Base-by-base conservation (phyloP, 2,888 invertebrate genomes). In the Rotaria sp. region DNA sequence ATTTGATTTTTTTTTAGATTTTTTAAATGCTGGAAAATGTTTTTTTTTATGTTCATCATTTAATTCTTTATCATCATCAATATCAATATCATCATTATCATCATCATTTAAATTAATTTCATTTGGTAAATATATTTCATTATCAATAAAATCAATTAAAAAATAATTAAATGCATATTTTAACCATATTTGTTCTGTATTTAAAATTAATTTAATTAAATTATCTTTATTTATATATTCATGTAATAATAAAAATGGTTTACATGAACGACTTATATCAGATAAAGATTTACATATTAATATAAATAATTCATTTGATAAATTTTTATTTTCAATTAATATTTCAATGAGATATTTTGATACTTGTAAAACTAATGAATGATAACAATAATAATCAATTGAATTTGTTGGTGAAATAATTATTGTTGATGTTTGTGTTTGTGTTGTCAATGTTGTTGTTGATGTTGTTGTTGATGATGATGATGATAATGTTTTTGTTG, bases 11-110 rank as follows among this genome's bases (percentile, higher is more conserved):
- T 80, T 80, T 45, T 80, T 80, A 4, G 45, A 80, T 45, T 80
- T 80, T 80, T 80, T 80, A 45, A 80, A 45, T 80, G 80, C 80
- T n/a, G 80, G 45, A 80, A 80, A 80, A 45, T 80, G 80, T 41
- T 80, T 80, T 35, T 80, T 41, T 35, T 80, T 67, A 18, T 5
- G 21, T 45, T 30, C 75, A 80, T n/a, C 24, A 30, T 67, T 67
- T 3, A 30, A n/a, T n/a, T 80, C 80, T 45, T 80, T 38, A 26
- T 80, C 45, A 80, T 80, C n/a, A 35, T 80, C 45, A 26, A 45
- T 45, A 45, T 67, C 35, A 21, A 38, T 21, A 8, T 67, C 67
- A 18, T 67, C 67, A 7, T 67, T 35, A 35, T 67, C 35, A 45
- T 45, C 41, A 67, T 41, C n/a, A 21, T 38, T 74, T 7, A 18